phyloP scores from a whole-genome alignment of 2,113 vertebrate species.

The Tapirus terrestris region DNA sequence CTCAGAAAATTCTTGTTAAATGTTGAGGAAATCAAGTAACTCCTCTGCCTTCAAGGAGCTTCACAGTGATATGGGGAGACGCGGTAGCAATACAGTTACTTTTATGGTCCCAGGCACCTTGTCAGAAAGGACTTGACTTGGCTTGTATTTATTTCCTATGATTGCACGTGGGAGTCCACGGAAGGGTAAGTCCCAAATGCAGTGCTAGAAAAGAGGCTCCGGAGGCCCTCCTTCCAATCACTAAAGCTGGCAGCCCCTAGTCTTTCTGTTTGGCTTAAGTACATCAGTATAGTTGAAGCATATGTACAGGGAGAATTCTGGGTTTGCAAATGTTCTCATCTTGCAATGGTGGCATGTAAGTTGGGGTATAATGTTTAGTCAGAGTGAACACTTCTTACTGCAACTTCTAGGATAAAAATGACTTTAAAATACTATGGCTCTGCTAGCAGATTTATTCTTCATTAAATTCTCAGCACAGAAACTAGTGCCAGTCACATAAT shows the following conservation, averaged over 20 bases:
- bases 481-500: conserved; percentile 31
- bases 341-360: not conserved
- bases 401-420: conserved; percentile 55
- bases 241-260: not conserved
- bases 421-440: conserved; percentile 37
- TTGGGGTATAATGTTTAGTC: not conserved
- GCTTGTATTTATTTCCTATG: conserved; percentile 69
- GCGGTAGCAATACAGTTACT: not conserved
- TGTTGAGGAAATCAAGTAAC: not conserved
- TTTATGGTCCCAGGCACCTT: not conserved
- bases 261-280: not conserved
- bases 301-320: not conserved
- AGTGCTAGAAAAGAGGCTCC: conserved; percentile 25
- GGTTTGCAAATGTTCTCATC: not conserved
- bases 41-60: not conserved
- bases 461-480: conserved; percentile 53
- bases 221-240: conserved; percentile 9
- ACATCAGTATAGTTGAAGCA: not conserved
- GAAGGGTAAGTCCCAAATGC: conserved; percentile 52
- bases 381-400: not conserved
- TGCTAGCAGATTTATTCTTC: conserved; percentile 26
- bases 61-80: not conserved
- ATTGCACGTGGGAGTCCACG: conserved; percentile 56
- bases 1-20: not conserved
- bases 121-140: conserved; percentile 50